Evolutionary conservation across 2,113 vertebrate species (phyloP).

Genomic region (Sinocyclocheilus anophthalmus): DNA sequence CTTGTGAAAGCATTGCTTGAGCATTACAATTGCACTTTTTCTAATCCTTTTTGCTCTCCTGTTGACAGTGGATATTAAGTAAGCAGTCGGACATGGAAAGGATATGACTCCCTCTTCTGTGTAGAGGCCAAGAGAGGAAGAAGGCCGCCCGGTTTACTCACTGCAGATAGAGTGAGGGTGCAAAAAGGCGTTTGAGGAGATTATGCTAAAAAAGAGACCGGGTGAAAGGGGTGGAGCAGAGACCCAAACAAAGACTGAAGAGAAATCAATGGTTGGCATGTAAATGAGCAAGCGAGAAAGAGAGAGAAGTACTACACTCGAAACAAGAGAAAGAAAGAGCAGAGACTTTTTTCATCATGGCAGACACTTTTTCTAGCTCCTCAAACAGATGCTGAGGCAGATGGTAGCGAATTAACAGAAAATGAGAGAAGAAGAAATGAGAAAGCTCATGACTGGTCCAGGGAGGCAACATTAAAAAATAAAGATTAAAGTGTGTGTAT

Average conservation of each 20-base stretch:
- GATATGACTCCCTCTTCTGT: slow-evolving; percentile 73
- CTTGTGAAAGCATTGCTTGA: slow-evolving; percentile 78
- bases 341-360: slow-evolving; percentile 81
- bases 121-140: slow-evolving; percentile 58
- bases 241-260: slow-evolving; percentile 71
- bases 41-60: slow-evolving; percentile 81
- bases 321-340: slow-evolving; percentile 66
- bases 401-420: slow-evolving; percentile 99
- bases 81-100: slow-evolving; percentile 80
- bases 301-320: slow-evolving; percentile 52
- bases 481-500: slow-evolving; percentile 83
- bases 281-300: slow-evolving; percentile 61
- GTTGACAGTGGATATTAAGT: slow-evolving; percentile 84
- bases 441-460: slow-evolving; percentile 98
- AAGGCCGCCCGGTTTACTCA: slow-evolving; percentile 59
- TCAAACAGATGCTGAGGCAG: slow-evolving; percentile 99
- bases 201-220: slow-evolving; percentile 79
- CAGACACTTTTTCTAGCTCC: slow-evolving; percentile 83
- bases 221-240: slow-evolving; percentile 73
- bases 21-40: slow-evolving; percentile 80
- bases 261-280: slow-evolving; percentile 69
- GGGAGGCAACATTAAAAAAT: slow-evolving; percentile 99
- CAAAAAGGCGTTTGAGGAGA: slow-evolving; percentile 70
- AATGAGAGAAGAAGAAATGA: slow-evolving; percentile 99
- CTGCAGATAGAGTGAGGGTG: slow-evolving; percentile 56